Evolutionary conservation across 2,113 vertebrate genomes (phyloP).

Genomic region (Myodes glareolus): DNA sequence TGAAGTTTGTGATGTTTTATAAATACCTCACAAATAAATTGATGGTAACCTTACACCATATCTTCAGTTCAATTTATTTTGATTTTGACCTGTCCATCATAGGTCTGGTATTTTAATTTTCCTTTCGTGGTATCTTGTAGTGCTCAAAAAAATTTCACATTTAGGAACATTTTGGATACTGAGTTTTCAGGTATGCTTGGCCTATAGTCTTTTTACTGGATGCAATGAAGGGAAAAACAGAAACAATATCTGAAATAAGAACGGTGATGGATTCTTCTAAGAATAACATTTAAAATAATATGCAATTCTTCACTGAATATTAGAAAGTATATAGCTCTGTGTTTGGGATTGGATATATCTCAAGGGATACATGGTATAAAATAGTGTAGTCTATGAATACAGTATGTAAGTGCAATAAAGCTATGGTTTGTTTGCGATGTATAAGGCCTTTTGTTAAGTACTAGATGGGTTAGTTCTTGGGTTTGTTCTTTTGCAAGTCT

Average conservation of each 20-base stretch:
- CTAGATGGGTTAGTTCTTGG: not conserved
- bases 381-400: not conserved
- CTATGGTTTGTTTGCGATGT: not conserved
- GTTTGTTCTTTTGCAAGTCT: not conserved
- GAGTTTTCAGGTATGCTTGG: not conserved
- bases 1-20: not conserved
- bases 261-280: not conserved
- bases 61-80: not conserved
- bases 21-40: not conserved
- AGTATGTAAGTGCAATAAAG: not conserved
- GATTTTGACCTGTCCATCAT: not conserved
- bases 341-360: not conserved
- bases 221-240: not conserved
- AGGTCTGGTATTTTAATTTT: not conserved
- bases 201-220: not conserved
- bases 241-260: not conserved
- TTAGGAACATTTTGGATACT: not conserved
- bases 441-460: not conserved
- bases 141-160: not conserved
- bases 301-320: not conserved
- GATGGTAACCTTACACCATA: not conserved
- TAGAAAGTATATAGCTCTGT: not conserved
- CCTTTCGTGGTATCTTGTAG: not conserved
- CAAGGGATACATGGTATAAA: not conserved
- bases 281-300: constrained; percentile 25